Evolutionary conservation across 2,888 invertebrate species (phyloP), one percentile per base, ranked within the genome.

Genomic region (Rhaphigaster nebulosa): DNA sequence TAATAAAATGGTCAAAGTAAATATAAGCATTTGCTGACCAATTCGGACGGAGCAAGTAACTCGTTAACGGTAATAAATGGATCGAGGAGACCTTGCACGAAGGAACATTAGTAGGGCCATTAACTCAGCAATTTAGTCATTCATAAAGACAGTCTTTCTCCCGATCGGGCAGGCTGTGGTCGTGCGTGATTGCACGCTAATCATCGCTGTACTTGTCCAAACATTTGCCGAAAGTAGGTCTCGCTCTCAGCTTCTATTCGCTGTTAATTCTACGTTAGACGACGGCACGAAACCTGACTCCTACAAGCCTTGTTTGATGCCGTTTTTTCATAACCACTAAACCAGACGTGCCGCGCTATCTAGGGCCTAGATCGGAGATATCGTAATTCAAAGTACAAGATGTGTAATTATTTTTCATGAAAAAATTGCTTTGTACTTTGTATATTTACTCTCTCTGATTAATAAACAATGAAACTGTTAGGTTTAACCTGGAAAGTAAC

Each of bases 221-320:
- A 70, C 70, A 70, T 70, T 70, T 70, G 70, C 70, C 70, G 70
- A 70, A 70, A 70, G 70, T 70, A 70, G 70, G 70, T 70, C 70
- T 70, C 70, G 70, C 70, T 70, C 70, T 34, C 70, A 34, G 70
- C 34, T 70, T 29, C 70, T 34, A 70, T 70, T 70, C 70, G 18
- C 70, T 6, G 70, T 34, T 70, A 70, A 70, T 70, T 70, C 70
- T 70, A 70, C 34, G 13, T 70, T 70, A 70, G 34, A 6, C 15
- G 18, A 6, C 70, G 70, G 34, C 70, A 70, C 70, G 70, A 70
- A 70, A 70, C 70, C 70, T 34, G 6, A 65, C 65, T 29, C 65
- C 29, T 65, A 34, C 70, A 20, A 34, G 70, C 5, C 34, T 70
- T 70, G 34, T 70, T 70, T 70, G 70, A 70, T 38, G 34, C 34